Percentiles rank a stretch among this genome's conserved stretches.
Conservation (phyloP, 64 coral and sea anemone species). For the Trachythela sp. region DNA sequence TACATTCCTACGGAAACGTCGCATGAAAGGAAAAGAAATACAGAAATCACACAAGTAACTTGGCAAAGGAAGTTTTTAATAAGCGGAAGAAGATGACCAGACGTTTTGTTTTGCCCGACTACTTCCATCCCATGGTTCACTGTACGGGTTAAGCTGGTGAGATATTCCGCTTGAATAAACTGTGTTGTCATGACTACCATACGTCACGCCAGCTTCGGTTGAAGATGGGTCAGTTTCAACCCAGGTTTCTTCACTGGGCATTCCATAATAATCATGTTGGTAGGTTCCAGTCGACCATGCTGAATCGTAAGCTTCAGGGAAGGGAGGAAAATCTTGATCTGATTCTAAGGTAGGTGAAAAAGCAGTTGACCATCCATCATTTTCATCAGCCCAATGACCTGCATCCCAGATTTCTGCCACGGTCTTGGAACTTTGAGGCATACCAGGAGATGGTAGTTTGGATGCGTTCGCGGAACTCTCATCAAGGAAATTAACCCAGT, state of each 20-base stretch:
- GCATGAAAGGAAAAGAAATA: neutral
- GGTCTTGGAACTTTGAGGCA: constrained; percentile 17
- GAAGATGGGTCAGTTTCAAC: neutral
- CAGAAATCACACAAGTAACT: neutral
- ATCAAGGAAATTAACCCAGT: constrained; percentile 1
- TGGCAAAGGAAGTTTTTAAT: neutral
- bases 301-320: neutral
- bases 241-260: neutral
- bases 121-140: constrained; percentile 2
- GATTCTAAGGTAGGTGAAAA: constrained; percentile 9
- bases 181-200: neutral
- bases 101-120: neutral
- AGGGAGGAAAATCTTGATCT: neutral
- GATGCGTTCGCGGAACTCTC: neutral
- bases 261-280: neutral
- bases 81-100: neutral
- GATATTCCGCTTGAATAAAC: neutral
- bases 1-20: neutral
- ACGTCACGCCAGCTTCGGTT: neutral
- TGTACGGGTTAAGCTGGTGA: neutral
- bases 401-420: constrained; percentile 13
- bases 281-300: neutral
- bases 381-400: neutral
- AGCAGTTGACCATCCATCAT: constrained; percentile 18
- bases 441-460: constrained; percentile 7